Evolutionary conservation across 2,113 vertebrate species (phyloP), one percentile per base, ranked within the genome.

Genomic region (Chloroceryle aenea): DNA sequence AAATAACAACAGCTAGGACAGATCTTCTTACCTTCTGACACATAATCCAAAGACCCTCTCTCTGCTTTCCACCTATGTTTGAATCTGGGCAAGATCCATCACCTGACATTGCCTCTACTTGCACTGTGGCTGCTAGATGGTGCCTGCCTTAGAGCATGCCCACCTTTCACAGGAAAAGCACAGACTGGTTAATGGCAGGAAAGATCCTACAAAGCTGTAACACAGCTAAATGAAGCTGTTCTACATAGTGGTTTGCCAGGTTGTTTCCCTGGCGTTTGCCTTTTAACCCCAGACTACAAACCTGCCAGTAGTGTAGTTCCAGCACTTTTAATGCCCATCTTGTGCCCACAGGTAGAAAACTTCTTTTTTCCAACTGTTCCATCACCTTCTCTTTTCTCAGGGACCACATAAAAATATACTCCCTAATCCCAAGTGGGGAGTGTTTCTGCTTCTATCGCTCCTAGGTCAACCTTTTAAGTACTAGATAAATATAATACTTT

Each of bases 1-100:
- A 23, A 59, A 29, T 52, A 1, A 1, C 1, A 1, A 58, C 55
- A 79, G 67, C 5, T 6, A 77, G 16, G 45, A 83, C 59, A 77
- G 20, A 66, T 62, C 58, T 66, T 56, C 89, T 94, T 95, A 94
- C 67, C 67, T 90, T 93, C 13, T 50, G 26, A 92, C 55, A 66
- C 3, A 47, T 17, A 79, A 91, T 85, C 67, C 92, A 86, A 73
- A 59, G 36, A 62, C 76, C 82, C 45, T 62, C 21, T 21, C 18
- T 32, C 40, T 84, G 68, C 38, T 95, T 83, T 83, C 18, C 3
- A 74, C 55, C 72, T 53, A 72, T 34, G 63, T 82, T 52, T 95
- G 61, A 76, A 75, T 34, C 47, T 82, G 75, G 63, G 50, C 61
- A 94, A 86, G 50, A 68, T 83, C 58, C 78, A 94, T 25, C 61